phyloP scores from a whole-genome alignment of 2,888 invertebrate species.

The Mythimna albipuncta region DNA sequence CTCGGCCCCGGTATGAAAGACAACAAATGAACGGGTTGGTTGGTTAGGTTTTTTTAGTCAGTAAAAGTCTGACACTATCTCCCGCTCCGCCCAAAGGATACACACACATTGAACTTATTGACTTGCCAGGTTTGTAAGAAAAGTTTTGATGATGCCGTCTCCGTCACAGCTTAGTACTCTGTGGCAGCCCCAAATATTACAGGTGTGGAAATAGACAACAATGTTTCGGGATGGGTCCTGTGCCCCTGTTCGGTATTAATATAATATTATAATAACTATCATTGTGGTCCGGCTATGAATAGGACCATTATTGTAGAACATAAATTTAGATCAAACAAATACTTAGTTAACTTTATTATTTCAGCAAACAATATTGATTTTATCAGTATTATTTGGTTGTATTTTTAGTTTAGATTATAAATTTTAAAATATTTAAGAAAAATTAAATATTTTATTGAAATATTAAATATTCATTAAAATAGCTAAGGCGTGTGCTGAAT shows the following conservation, averaged over 20 bases:
- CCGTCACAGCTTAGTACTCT: background rate
- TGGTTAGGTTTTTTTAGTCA: too few species aligned
- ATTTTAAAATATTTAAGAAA: too few species aligned
- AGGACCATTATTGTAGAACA: too few species aligned
- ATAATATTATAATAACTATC: background rate
- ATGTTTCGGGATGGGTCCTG: slow-evolving; percentile 7
- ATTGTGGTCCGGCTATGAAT: background rate
- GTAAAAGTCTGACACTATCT: too few species aligned
- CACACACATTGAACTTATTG: background rate
- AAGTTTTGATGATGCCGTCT: background rate
- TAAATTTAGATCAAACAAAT: background rate
- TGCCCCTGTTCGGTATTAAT: slow-evolving; percentile 1
- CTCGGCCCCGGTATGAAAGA: too few species aligned
- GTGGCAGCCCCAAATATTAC: slow-evolving; percentile 16
- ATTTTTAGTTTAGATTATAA: too few species aligned
- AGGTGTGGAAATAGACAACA: slow-evolving; percentile 19
- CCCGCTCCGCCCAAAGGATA: too few species aligned
- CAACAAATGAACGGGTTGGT: too few species aligned
- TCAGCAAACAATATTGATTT: background rate
- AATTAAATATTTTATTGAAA: too few species aligned
- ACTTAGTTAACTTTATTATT: background rate
- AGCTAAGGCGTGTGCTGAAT: too few species aligned
- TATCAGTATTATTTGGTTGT: background rate
- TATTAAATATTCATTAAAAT: too few species aligned
- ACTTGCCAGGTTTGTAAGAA: background rate